These are phyloP conservation scores for Dasyprocta punctata DNA, from an alignment of 2,113 vertebrate genomes.

Conservation along the genomic window DNA sequence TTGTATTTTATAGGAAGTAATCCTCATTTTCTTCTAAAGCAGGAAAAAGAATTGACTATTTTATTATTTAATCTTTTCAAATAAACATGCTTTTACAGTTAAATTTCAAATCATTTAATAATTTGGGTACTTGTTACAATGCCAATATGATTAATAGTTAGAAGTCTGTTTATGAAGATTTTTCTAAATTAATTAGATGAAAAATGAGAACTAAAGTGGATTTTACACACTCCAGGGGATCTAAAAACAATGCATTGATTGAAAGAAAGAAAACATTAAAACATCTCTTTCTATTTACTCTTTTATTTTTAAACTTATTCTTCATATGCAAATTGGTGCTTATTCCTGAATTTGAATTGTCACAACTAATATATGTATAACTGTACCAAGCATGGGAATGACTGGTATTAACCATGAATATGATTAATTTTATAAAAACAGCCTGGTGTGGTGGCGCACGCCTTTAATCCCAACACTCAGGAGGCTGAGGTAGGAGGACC, in stretches of 20 bases:
- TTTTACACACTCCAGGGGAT: not conserved
- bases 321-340: not conserved
- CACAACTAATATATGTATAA: not conserved
- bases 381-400: not conserved
- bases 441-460: too few species aligned
- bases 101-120: constrained; percentile 46
- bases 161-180: not conserved
- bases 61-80: constrained; percentile 48
- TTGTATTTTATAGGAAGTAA: constrained; percentile 54
- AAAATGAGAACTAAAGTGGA: not conserved
- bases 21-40: constrained; percentile 46
- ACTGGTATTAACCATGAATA: not conserved
- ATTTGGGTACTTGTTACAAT: constrained; percentile 1
- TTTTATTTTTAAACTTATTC: not conserved
- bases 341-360: not conserved
- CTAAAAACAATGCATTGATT: not conserved
- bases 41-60: constrained; percentile 44
- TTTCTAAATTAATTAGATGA: constrained; percentile 35
- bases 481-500: too few species aligned
- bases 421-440: not conserved
- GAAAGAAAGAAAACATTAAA: not conserved
- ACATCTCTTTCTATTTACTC: not conserved
- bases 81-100: constrained; percentile 22
- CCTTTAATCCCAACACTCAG: too few species aligned
- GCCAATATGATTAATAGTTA: constrained; percentile 4